Base-by-base conservation (phyloP, 2,888 invertebrate species). In the Tetragonisca angustula region DNA sequence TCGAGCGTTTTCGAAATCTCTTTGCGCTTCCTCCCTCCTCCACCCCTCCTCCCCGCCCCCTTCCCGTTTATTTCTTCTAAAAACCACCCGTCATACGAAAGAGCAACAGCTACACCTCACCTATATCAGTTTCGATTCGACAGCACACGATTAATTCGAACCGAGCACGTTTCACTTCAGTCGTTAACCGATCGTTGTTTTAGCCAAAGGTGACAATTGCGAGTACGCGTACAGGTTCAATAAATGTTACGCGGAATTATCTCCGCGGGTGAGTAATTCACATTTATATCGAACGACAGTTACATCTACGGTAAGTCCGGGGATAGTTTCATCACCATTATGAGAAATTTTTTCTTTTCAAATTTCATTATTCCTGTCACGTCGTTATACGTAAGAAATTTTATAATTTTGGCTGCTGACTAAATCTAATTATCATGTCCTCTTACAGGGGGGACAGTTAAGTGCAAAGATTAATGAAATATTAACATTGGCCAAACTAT, bases 201-300 rank as follows among this genome's bases (percentile, higher is more conserved):
- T 85, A 94, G 94, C 91, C 4, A 92, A 92, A 9, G 92, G 93
- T 4, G 94, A 94, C 78, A 91, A 92, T 70, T 94, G 94, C 87
- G 92, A 94, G 64, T 93, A 93, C 78, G 94, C 94, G 32, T 94
- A 93, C 79, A 91, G 90, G 61, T 94, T 94, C 87, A 94, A 94
- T 84, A 92, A 91, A 82, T 94, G 94, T 83, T 94, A 94, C 77
- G 92, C 93, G 27, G 85, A 87, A 83, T 75, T 85, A 77, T 94
- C 94, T 21, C 93, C 93, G 21, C 91, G 89, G 87, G 93, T 93
- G 75, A 89, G 92, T 87, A 61, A 61, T 61, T 49, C n/a, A 67
- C 4, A 2, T 36, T 61, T 5, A 0, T 13, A 0, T 13, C 5
- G 6, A 15, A 27, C 2, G 4, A 52, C 1, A 4, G 0, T 5